phyloP scores from a whole-genome alignment of 2,888 invertebrate genomes.

The Biston betularia region DNA sequence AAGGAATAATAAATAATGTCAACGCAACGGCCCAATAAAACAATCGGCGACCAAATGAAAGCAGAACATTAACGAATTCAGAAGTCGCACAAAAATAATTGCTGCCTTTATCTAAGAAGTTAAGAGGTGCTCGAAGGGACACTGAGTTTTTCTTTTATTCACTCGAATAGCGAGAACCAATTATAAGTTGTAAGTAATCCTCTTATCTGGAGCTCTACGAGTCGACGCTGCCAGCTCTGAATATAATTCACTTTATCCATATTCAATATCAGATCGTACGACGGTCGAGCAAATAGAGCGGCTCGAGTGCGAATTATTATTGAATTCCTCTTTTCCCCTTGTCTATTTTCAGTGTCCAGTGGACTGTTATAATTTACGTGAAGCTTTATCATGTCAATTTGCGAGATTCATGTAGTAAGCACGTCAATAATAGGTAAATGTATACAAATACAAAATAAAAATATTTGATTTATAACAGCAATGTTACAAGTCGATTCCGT shows the following conservation, averaged over 20 bases:
- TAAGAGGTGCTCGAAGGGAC: constrained; percentile 66
- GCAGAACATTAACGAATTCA: constrained; percentile 58
- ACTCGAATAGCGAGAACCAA: constrained; percentile 79
- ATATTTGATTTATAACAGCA: too few relatives aligned
- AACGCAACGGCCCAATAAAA: constrained; percentile 15
- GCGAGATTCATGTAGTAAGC: too few relatives aligned
- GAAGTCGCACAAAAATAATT: constrained; percentile 50
- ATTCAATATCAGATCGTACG: constrained; percentile 84
- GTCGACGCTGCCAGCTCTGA: constrained; percentile 75
- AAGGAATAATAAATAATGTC: constrained; percentile 5
- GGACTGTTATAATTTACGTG: constrained; percentile 76
- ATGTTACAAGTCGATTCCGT: too few relatives aligned
- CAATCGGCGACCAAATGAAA: constrained; percentile 28
- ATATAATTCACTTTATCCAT: constrained; percentile 85
- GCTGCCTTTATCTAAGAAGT: constrained; percentile 62
- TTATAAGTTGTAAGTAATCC: constrained; percentile 85
- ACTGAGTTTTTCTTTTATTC: constrained; percentile 73
- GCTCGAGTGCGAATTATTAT: constrained; percentile 84
- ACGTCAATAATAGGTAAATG: too few relatives aligned
- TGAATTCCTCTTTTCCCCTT: constrained; percentile 78
- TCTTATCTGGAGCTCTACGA: constrained; percentile 76
- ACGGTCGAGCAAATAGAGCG: constrained; percentile 82
- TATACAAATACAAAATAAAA: too few relatives aligned
- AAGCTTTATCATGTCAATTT: constrained; percentile 45
- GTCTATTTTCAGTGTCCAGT: constrained; percentile 77